Evolutionary conservation across 92 coral and sea anemone genomes (phyloP), one percentile per base, ranked within the genome.

Genomic region (Zoanthus sociatus): DNA sequence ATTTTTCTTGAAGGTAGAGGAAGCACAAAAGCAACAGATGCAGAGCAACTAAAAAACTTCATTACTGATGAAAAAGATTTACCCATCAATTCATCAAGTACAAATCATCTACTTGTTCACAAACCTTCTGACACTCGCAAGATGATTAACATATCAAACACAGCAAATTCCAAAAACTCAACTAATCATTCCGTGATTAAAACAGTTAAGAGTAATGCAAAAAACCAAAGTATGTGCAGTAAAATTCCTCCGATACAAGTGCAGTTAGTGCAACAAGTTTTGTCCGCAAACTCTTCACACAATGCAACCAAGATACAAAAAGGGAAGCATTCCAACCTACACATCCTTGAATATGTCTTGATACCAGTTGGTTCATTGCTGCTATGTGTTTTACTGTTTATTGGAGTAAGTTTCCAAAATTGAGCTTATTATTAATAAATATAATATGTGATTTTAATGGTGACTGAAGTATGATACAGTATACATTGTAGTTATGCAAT

Each of bases 361-460:
- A 94, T 92, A 78, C 97, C 97, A 0, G 45, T 82, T 45, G 91
- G 97, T 11, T 90, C 89, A 58, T 31, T 94, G 68, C 31, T 92
- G 84, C 46, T 88, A 7, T 26, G 90, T 20, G 54, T 90, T 77
- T 71, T 83, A 13, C 26, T 84, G 26, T 79, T 66, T 73, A 88
- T 63, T 51, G 26, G 91, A 90, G 97, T 94, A 51, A 94, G 94
- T 89, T 18, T 46, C 30, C 7, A 81, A 31, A 12, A 11, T 11
- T 33, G 42, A 37, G 42, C 4, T 37, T 37, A 37, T 37, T 37
- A 37, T 37, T 0, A 37, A 37, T 37, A 33, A 33, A 1, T 33
- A 33, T 33, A 33, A 37, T 37, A 37, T 37, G 4, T 37, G 4
- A 37, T 2, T 37, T 37, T 37, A 37, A 37, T 37, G 2, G 42